A percentile compares a stretch with the other conserved stretches of the same genome.
Conservation (phyloP, 2,113 vertebrate genomes). For the Protobothrops flavoviridis region DNA sequence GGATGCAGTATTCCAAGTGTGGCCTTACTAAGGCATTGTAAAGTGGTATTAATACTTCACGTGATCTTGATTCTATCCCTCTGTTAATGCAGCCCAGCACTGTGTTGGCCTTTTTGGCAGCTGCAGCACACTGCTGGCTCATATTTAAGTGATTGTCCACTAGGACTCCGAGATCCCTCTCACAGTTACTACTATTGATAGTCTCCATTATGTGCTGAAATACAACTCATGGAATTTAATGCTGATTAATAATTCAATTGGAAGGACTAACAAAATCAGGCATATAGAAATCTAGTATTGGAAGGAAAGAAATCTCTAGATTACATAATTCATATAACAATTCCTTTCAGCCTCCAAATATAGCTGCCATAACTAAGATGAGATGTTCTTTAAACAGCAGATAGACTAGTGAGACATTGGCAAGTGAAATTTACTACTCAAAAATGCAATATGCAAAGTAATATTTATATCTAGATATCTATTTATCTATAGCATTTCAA, state of each 20-base stretch:
- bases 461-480: not conserved
- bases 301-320: not conserved
- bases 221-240: not conserved
- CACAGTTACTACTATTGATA: not conserved
- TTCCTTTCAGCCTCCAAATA: not conserved
- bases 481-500: not conserved
- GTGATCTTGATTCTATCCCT: too few species aligned
- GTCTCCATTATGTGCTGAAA: not conserved
- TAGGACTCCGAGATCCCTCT: too few species aligned
- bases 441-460: conserved; percentile 2
- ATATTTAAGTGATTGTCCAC: too few species aligned
- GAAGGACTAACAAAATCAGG: not conserved
- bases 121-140: too few species aligned
- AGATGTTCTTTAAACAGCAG: not conserved
- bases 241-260: not conserved
- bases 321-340: not conserved
- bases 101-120: too few species aligned
- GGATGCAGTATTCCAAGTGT: too few species aligned
- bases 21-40: too few species aligned
- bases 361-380: not conserved
- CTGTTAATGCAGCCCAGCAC: too few species aligned
- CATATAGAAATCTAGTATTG: too few species aligned
- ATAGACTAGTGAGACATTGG: not conserved
- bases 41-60: too few species aligned
- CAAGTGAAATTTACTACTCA: conserved; percentile 6